These are phyloP conservation scores for Cynodonichthys magdalenae DNA, from an alignment of 2,797 vertebrate genomes.

Conservation along the genomic window DNA sequence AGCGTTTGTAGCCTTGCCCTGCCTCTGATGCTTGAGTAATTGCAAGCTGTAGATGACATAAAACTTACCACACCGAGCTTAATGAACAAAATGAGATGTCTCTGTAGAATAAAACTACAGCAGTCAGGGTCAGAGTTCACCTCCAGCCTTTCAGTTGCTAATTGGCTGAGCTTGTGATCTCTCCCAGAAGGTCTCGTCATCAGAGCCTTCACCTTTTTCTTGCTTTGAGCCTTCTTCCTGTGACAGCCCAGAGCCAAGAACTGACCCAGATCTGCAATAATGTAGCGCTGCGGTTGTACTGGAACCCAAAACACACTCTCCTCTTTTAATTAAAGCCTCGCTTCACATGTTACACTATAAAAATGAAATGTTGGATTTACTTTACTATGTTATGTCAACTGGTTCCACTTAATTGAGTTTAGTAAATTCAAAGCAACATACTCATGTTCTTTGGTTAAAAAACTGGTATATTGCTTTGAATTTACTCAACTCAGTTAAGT, in stretches of 20 bases:
- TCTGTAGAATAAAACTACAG: conserved; percentile 61
- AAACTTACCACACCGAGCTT: conserved; percentile 49
- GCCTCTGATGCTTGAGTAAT: conserved; percentile 59
- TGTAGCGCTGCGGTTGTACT: conserved; percentile 24
- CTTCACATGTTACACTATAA: conserved; percentile 21
- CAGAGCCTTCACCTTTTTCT: conserved; percentile 51
- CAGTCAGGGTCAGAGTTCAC: conserved; percentile 68
- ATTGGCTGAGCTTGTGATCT: conserved; percentile 75
- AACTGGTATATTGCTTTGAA: too few species aligned
- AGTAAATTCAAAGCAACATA: too few species aligned
- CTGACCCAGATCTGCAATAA: conserved; percentile 50
- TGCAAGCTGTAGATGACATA: conserved; percentile 54
- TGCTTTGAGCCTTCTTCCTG: conserved; percentile 44
- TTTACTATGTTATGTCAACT: too few species aligned
- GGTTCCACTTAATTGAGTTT: too few species aligned
- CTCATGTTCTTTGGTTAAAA: too few species aligned
- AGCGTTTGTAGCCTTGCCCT: conserved; percentile 46
- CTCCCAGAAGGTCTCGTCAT: conserved; percentile 63
- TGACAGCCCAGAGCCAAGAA: conserved; percentile 61
- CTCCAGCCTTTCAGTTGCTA: conserved; percentile 67
- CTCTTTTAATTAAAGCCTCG: conserved; percentile 36
- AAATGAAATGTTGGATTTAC: too few species aligned
- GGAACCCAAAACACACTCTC: conserved; percentile 25
- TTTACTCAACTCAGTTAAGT: too few species aligned
- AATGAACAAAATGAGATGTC: conserved; percentile 76